Conservation (phyloP, 2,888 invertebrate genomes). For the Drosophila mettleri region DNA sequence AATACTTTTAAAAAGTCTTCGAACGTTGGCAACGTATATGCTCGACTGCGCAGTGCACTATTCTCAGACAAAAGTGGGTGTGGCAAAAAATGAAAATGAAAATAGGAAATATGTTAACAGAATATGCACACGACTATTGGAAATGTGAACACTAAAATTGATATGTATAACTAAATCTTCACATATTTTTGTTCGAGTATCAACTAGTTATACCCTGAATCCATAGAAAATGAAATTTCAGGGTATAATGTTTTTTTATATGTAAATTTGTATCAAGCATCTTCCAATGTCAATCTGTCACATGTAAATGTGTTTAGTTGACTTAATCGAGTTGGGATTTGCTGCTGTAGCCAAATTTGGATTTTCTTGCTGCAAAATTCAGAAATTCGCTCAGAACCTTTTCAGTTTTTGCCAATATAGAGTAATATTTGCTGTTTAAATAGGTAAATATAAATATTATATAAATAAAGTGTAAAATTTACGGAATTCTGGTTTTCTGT, state of each 20-base stretch:
- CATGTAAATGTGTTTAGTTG: background rate
- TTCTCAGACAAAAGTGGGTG: background rate
- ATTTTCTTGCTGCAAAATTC: no score
- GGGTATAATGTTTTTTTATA: no score
- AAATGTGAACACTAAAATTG: no score
- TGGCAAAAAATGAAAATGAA: background rate
- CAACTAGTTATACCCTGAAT: no score
- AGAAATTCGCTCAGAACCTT: no score
- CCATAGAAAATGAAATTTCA: no score
- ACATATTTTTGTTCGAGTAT: no score
- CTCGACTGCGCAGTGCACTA: background rate
- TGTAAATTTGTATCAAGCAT: no score
- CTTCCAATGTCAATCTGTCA: background rate
- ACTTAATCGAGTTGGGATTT: background rate
- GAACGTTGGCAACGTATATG: background rate
- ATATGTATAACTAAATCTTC: no score
- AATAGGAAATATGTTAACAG: no score
- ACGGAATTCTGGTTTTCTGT: constrained; percentile 2
- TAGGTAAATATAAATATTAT: constrained; percentile 7
- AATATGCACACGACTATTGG: background rate
- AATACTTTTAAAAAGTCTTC: no score
- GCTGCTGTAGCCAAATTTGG: background rate
- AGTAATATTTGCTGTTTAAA: background rate
- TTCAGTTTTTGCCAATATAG: background rate
- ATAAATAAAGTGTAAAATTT: constrained; percentile 8